Evolutionary conservation across 2,113 vertebrate genomes (phyloP).

Genomic region (Syrrhaptes paradoxus): DNA sequence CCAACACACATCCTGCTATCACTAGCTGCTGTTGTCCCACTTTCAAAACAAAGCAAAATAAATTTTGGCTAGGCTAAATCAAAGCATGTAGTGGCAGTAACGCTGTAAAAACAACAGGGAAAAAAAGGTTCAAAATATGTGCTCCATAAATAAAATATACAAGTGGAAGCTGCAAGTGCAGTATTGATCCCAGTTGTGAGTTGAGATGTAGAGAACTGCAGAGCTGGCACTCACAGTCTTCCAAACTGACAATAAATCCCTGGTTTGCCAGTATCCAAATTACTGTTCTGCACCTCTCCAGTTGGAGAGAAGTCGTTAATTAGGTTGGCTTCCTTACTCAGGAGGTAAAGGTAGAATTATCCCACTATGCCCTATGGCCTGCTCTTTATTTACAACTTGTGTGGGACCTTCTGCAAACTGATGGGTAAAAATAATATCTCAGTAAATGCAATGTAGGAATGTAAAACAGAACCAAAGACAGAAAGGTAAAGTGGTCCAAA

Average conservation of each 20-base stretch:
- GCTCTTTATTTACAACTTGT: conserved; percentile 4
- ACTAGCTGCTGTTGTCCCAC: not conserved
- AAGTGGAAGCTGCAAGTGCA: not conserved
- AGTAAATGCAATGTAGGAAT: not conserved
- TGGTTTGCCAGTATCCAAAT: not conserved
- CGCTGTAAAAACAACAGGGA: not conserved
- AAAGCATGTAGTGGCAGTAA: not conserved
- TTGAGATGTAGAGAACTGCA: conserved; percentile 43
- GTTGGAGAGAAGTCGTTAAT: conserved; percentile 24
- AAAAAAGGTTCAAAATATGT: conserved; percentile 14
- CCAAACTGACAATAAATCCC: conserved; percentile 47
- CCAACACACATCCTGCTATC: not conserved
- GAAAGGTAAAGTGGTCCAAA: not conserved
- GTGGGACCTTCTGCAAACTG: not conserved
- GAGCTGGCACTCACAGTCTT: conserved; percentile 13
- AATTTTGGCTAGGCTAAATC: not conserved
- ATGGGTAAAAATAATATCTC: not conserved
- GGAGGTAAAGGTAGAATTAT: conserved; percentile 1
- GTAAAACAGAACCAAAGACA: not conserved
- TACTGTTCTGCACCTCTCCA: not conserved
- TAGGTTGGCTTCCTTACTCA: not conserved
- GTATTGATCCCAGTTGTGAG: conserved; percentile 63
- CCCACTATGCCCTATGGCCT: not conserved
- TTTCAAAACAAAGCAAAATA: not conserved
- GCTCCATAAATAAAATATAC: conserved; percentile 62